Conservation (phyloP, 2,888 invertebrate species). For the Mesochorus sp. region DNA sequence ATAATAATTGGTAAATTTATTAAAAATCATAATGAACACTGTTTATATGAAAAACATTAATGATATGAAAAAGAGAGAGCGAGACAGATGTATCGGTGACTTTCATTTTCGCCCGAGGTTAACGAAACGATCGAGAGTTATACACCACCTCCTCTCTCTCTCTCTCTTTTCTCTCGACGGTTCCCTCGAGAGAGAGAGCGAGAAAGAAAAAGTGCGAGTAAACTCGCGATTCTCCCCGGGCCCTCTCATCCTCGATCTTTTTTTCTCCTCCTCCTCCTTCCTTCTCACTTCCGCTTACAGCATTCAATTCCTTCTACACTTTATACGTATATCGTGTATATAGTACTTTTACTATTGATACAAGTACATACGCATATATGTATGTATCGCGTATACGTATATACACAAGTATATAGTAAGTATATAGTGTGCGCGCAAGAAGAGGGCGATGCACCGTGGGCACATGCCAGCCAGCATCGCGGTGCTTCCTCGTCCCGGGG, state of each 20-base stretch:
- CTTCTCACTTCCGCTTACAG: conserved; percentile 41
- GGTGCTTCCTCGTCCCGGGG: conserved; percentile 65
- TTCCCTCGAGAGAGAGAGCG: conserved; percentile 28
- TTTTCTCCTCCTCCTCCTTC: conserved; percentile 2
- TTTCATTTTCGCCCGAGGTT: conserved; percentile 73
- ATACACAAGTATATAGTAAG: conserved; percentile 4
- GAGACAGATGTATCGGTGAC: conserved; percentile 64
- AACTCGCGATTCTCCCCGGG: conserved; percentile 44
- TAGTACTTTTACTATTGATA: conserved; percentile 23
- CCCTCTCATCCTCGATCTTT: conserved; percentile 9
- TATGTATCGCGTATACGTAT: conserved; percentile 8
- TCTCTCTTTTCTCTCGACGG: conserved; percentile 12
- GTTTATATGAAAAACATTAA: too few species aligned
- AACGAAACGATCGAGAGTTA: conserved; percentile 65
- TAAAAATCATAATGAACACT: too few species aligned
- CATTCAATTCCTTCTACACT: conserved; percentile 55
- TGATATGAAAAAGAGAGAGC: too few species aligned
- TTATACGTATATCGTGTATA: conserved; percentile 16
- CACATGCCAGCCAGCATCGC: conserved; percentile 64
- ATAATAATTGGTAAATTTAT: too few species aligned
- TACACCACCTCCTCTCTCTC: background rate
- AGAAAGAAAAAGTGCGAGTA: conserved; percentile 46
- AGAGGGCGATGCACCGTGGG: conserved; percentile 66
- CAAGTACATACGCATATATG: conserved; percentile 27
- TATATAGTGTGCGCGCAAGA: conserved; percentile 32